Evolutionary conservation across 2,888 invertebrate species (phyloP).

Genomic region (Orthonevra nobilis): DNA sequence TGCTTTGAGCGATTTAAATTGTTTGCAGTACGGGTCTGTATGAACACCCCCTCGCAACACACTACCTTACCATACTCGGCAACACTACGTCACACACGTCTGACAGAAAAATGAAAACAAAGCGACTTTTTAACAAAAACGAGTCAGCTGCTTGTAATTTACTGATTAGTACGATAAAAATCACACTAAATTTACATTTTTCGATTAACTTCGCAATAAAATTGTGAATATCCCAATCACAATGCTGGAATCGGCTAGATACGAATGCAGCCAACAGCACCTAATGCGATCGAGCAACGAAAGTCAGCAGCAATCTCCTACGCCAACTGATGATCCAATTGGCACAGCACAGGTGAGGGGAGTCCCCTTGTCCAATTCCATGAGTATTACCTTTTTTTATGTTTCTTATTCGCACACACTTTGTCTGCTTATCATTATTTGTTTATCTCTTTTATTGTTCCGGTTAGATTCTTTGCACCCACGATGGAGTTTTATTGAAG

Average conservation of each 20-base stretch:
- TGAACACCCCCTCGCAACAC: too few species aligned
- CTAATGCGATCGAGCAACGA: slow-evolving; percentile 55
- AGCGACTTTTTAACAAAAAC: slow-evolving; percentile 65
- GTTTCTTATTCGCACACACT: background rate
- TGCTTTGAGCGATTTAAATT: too few species aligned
- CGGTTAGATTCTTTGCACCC: slow-evolving; percentile 86
- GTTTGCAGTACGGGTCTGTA: background rate
- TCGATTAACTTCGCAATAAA: slow-evolving; percentile 25
- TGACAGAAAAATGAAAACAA: slow-evolving; percentile 67
- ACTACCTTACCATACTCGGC: slow-evolving; percentile 35
- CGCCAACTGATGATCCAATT: slow-evolving; percentile 55
- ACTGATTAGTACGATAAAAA: slow-evolving; percentile 51
- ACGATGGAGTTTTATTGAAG: slow-evolving; percentile 88
- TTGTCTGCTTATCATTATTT: background rate
- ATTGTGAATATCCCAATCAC: slow-evolving; percentile 39
- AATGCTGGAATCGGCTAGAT: slow-evolving; percentile 58
- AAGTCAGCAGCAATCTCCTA: slow-evolving; percentile 56
- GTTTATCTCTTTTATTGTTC: slow-evolving; percentile 5
- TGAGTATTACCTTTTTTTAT: slow-evolving; percentile 10
- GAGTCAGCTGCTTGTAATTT: slow-evolving; percentile 67
- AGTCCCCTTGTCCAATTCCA: background rate
- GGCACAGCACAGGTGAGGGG: slow-evolving; percentile 51
- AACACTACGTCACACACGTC: slow-evolving; percentile 43
- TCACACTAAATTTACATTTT: slow-evolving; percentile 18
- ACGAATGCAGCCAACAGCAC: slow-evolving; percentile 51